These are phyloP conservation scores for Hemithea aestivaria DNA, from an alignment of 2,888 invertebrate genomes.

Conservation along the genomic window DNA sequence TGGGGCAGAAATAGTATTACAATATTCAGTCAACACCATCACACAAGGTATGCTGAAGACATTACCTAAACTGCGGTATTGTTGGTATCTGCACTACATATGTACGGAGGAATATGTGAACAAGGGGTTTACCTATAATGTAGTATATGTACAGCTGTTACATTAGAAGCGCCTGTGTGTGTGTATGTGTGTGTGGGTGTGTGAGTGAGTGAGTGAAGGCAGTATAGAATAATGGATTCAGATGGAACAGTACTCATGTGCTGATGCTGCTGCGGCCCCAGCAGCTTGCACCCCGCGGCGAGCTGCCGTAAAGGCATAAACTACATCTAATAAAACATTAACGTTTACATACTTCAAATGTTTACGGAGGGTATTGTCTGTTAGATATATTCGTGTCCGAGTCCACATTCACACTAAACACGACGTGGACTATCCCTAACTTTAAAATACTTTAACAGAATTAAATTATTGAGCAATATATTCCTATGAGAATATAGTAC, in stretches of 20 bases:
- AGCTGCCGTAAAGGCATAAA: constrained; percentile 66
- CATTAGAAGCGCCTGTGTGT: constrained; percentile 13
- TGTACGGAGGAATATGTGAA: constrained; percentile 32
- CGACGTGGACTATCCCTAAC: constrained; percentile 68
- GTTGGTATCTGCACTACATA: constrained; percentile 26
- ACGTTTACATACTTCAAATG: constrained; percentile 61
- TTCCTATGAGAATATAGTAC: constrained; percentile 75
- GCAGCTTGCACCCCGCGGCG: constrained; percentile 55
- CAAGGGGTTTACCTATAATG: constrained; percentile 28
- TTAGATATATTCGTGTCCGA: constrained; percentile 69
- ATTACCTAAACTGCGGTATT: constrained; percentile 50
- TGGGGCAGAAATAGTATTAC: constrained; percentile 61
- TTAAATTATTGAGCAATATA: constrained; percentile 78
- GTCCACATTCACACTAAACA: constrained; percentile 65
- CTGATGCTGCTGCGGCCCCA: constrained; percentile 55
- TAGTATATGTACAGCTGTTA: constrained; percentile 11
- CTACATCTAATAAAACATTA: constrained; percentile 74
- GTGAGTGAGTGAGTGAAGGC: constrained; percentile 28
- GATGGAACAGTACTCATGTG: constrained; percentile 42
- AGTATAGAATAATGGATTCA: constrained; percentile 54
- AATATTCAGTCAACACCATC: constrained; percentile 58
- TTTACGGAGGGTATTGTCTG: constrained; percentile 78
- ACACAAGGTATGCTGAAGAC: constrained; percentile 57
- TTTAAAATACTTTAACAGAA: constrained; percentile 75
- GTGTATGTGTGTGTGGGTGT: constrained; percentile 15